phyloP scores from a whole-genome alignment of 2,113 vertebrate genomes.

The Sylvietta virens region DNA sequence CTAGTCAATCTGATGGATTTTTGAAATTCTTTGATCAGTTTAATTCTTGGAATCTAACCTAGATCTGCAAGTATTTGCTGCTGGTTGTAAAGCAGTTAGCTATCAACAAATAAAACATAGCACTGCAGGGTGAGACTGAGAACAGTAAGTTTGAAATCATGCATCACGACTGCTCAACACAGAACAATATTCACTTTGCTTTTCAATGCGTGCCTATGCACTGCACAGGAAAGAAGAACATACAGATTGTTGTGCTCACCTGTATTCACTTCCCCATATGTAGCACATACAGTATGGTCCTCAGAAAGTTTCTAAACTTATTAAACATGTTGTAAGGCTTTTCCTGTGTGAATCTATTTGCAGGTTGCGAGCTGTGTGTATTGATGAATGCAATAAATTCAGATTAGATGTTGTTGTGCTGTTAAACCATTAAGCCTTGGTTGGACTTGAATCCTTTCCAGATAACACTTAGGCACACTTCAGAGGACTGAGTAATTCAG shows the following conservation, averaged over 20 bases:
- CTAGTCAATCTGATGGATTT: neutral
- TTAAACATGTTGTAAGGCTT: neutral
- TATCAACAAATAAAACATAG: neutral
- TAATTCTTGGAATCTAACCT: neutral
- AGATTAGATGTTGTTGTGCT: neutral
- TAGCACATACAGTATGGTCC: neutral
- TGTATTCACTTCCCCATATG: fast-evolving
- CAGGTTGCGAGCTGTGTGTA: neutral
- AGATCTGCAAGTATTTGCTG: neutral
- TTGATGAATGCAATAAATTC: neutral
- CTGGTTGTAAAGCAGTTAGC: neutral
- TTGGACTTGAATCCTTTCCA: neutral
- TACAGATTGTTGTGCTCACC: neutral
- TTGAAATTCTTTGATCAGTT: neutral
- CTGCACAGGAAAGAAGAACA: neutral
- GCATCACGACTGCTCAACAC: neutral
- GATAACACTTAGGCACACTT: neutral
- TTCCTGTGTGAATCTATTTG: neutral
- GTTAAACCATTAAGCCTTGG: neutral
- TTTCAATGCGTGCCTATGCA: neutral
- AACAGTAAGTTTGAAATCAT: neutral
- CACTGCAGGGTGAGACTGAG: neutral
- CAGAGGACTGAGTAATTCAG: neutral
- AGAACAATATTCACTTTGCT: neutral
- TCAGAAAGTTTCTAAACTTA: neutral